Evolutionary conservation across 2,113 vertebrate genomes (phyloP).

Genomic region (Speoplatyrhinus poulsoni): DNA sequence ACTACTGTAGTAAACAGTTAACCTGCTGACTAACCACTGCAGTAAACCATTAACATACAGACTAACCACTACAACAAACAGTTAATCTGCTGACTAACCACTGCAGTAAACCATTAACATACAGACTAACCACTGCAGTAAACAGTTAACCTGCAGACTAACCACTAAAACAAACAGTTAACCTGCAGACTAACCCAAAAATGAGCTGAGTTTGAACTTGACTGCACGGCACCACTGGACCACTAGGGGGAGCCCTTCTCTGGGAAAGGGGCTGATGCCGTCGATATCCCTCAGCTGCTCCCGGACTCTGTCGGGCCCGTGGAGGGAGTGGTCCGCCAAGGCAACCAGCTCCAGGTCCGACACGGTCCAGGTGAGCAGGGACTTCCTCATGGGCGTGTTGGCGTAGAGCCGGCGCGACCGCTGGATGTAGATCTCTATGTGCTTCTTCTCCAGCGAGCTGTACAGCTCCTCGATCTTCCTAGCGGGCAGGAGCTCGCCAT

Average conservation of each 20-base stretch:
- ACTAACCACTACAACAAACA: neutral
- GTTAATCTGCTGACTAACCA: slow-evolving; percentile 74
- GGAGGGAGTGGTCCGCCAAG: slow-evolving; percentile 86
- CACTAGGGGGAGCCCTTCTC: slow-evolving; percentile 86
- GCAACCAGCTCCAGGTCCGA: slow-evolving; percentile 84
- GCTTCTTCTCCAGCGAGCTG: slow-evolving; percentile 92
- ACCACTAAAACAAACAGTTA: neutral
- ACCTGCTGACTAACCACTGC: too few relatives aligned
- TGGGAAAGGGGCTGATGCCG: slow-evolving; percentile 85
- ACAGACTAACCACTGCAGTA: neutral
- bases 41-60: too few relatives aligned
- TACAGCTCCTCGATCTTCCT: slow-evolving; percentile 98
- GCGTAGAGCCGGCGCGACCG: slow-evolving; percentile 91
- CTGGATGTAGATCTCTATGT: slow-evolving; percentile 99
- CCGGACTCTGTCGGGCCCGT: slow-evolving; percentile 83
- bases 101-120: too few relatives aligned
- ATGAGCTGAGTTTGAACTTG: slow-evolving; percentile 84
- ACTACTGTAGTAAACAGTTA: too few relatives aligned
- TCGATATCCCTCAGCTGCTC: slow-evolving; percentile 90
- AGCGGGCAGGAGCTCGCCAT: slow-evolving; percentile 92
- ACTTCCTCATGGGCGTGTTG: slow-evolving; percentile 95
- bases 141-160: too few relatives aligned
- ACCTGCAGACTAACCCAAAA: slow-evolving; percentile 82
- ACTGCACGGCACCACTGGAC: slow-evolving; percentile 95
- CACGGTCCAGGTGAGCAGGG: slow-evolving; percentile 92